These are phyloP conservation scores for Drosophila nasuta DNA, from an alignment of 1,140 invertebrate genomes.

Conservation along the genomic window DNA sequence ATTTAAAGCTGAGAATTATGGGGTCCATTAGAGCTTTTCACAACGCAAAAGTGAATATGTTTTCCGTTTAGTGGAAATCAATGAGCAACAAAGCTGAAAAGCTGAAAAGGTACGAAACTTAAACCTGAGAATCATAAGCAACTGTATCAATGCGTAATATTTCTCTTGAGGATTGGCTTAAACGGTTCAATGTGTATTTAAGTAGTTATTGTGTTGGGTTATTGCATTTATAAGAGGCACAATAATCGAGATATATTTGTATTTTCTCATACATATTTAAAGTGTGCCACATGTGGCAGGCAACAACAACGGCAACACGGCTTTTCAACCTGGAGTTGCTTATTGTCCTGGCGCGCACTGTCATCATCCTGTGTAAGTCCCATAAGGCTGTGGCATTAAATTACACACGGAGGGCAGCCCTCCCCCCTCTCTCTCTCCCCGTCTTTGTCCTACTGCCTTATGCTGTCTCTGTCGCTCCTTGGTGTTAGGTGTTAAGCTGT, in stretches of 20 bases:
- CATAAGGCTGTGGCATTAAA: conserved; percentile 63
- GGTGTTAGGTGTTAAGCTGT: conserved; percentile 58
- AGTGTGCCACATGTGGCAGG: conserved; percentile 29
- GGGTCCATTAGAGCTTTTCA: too few relatives aligned
- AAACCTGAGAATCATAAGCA: background rate
- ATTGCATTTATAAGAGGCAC: conserved; percentile 10
- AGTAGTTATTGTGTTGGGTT: conserved; percentile 11
- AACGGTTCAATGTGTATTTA: conserved; percentile 8
- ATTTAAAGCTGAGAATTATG: too few relatives aligned
- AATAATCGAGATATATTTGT: conserved; percentile 28
- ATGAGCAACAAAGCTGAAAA: too few relatives aligned
- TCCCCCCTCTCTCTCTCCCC: background rate
- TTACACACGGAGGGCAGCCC: conserved; percentile 28
- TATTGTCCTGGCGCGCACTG: conserved; percentile 36
- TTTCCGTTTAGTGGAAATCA: too few relatives aligned
- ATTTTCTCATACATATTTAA: conserved; percentile 35
- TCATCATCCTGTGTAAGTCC: conserved; percentile 53
- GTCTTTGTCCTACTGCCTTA: background rate
- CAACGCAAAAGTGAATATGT: too few relatives aligned
- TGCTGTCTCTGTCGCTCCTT: conserved; percentile 5
- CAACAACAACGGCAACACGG: background rate
- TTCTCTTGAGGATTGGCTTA: conserved; percentile 8
- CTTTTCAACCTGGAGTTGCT: conserved; percentile 21
- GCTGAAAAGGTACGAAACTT: too few relatives aligned
- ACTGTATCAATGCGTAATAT: background rate